Conservation (phyloP, 2,797 vertebrate genomes). For the Lophius americanus region DNA sequence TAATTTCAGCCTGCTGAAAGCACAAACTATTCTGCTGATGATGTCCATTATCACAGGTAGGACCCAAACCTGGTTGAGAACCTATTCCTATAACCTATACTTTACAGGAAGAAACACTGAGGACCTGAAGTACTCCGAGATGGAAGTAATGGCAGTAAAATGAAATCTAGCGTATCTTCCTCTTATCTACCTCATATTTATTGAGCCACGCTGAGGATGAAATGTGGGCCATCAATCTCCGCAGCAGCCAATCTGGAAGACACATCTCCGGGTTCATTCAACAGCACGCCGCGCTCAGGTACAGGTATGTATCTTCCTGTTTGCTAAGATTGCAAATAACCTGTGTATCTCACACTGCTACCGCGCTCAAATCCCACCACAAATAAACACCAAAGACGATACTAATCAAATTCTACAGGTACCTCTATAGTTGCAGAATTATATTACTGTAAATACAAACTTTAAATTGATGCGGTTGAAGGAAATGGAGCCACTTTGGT, state of each 20-base stretch:
- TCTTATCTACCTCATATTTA: conserved; percentile 43
- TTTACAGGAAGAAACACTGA: conserved; percentile 10
- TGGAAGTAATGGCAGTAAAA: conserved; percentile 39
- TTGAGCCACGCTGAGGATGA: conserved; percentile 30
- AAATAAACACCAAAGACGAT: conserved; percentile 51
- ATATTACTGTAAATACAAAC: background rate
- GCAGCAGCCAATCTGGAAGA: conserved; percentile 36
- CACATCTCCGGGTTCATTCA: conserved; percentile 31
- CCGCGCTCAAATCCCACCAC: conserved; percentile 27
- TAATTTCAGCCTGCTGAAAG: too few relatives aligned
- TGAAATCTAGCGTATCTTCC: conserved; percentile 33
- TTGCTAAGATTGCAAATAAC: conserved; percentile 35
- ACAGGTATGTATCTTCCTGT: conserved; percentile 28
- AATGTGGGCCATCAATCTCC: conserved; percentile 53
- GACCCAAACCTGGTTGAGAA: background rate
- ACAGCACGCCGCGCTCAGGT: conserved; percentile 1
- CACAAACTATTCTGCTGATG: too few relatives aligned
- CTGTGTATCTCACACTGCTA: conserved; percentile 15
- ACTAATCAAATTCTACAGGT: conserved; percentile 31
- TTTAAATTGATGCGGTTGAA: too few relatives aligned
- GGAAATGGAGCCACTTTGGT: too few relatives aligned
- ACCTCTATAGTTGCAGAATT: too few relatives aligned
- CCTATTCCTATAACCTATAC: background rate
- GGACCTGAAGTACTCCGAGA: background rate
- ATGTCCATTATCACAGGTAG: too few relatives aligned